Conservation (phyloP, 2,888 invertebrate genomes). For the Ochropleura leucogaster region DNA sequence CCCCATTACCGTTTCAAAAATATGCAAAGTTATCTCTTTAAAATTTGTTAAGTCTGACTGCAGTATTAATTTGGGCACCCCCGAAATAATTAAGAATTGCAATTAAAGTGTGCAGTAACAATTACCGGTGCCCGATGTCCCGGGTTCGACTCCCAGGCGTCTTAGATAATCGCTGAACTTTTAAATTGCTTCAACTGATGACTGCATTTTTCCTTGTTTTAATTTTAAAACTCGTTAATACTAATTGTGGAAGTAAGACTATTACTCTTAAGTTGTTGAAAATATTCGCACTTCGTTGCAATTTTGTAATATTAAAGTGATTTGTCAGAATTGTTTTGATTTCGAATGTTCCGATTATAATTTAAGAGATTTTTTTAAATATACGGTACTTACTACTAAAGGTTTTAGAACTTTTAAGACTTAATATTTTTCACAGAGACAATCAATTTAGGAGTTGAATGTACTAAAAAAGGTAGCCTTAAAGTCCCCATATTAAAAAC, state of each 20-base stretch:
- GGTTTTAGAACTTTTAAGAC: not conserved
- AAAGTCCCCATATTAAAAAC: not conserved
- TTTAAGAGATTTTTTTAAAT: not conserved
- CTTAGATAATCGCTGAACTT: conserved; percentile 72
- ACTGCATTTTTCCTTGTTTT: conserved; percentile 64
- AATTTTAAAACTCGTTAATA: conserved; percentile 59
- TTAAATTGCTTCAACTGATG: conserved; percentile 68
- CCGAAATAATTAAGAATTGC: conserved; percentile 71
- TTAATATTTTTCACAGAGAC: not conserved
- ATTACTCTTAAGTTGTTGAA: conserved; percentile 26
- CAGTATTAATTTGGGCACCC: conserved; percentile 71
- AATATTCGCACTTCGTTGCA: conserved; percentile 15
- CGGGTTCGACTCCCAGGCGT: conserved; percentile 70
- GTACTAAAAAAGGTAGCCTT: not conserved
- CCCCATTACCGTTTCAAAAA: conserved; percentile 45
- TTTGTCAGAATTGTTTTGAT: not conserved
- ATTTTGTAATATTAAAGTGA: not conserved
- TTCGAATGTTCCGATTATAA: not conserved
- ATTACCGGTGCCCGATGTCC: conserved; percentile 64
- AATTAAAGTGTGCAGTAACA: conserved; percentile 68
- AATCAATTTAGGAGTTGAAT: not conserved
- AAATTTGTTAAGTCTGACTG: conserved; percentile 71
- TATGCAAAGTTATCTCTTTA: conserved; percentile 61
- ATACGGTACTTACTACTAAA: not conserved
- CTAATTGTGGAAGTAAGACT: conserved; percentile 52